Conservation (phyloP, 1,140 invertebrate species). For the Drosophila neocordata region DNA sequence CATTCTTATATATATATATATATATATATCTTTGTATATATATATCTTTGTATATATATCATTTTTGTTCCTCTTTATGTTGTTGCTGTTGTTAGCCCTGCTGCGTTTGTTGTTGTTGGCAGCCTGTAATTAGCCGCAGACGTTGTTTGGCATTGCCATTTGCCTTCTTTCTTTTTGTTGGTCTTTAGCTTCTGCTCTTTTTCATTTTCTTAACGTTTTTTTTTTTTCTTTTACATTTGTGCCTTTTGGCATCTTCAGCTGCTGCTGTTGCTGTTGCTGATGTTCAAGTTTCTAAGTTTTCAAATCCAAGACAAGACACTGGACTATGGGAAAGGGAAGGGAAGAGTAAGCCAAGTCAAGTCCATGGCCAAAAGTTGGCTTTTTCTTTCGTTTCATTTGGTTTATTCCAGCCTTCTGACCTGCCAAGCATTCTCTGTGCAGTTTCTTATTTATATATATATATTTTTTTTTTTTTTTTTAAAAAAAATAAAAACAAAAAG, state of each 20-base stretch:
- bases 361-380: slow-evolving; percentile 58
- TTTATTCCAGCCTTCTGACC: slow-evolving; percentile 56
- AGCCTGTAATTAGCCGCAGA: slow-evolving; percentile 77
- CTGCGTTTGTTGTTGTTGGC: slow-evolving; percentile 45
- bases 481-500: slow-evolving; percentile 26
- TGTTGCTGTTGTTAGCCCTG: slow-evolving; percentile 38
- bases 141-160: slow-evolving; percentile 62
- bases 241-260: slow-evolving; percentile 60
- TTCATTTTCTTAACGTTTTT: slow-evolving; percentile 17
- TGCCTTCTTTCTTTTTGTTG: slow-evolving; percentile 33
- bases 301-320: slow-evolving; percentile 60
- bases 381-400: slow-evolving; percentile 18
- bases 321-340: neutral
- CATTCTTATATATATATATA: too few relatives aligned
- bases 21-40: neutral
- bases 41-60: slow-evolving; percentile 47
- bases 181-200: slow-evolving; percentile 32
- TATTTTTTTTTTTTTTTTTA: neutral
- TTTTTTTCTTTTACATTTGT: slow-evolving; percentile 8
- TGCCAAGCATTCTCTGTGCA: slow-evolving; percentile 34
- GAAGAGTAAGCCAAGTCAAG: slow-evolving; percentile 39
- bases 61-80: slow-evolving; percentile 56
- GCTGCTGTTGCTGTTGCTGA: neutral
- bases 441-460: neutral
- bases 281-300: slow-evolving; percentile 60